phyloP scores from a whole-genome alignment of 2,888 invertebrate genomes.

The Achlya flavicornis region DNA sequence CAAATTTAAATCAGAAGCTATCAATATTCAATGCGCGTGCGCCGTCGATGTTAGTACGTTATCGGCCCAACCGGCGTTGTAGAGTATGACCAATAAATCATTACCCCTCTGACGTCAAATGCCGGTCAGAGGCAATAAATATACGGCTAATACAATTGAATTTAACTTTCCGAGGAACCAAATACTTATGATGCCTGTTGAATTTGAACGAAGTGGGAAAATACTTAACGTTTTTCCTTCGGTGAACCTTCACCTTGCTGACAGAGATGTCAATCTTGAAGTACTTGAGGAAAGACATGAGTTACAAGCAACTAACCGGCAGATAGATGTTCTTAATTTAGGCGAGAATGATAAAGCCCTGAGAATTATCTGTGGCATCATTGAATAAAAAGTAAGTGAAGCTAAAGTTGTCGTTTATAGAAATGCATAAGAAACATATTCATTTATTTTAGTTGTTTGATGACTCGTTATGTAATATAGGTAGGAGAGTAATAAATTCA shows the following conservation, averaged over 20 bases:
- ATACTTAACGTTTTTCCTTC: not conserved
- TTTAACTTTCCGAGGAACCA: not conserved
- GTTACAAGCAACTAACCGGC: not conserved
- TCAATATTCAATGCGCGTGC: slow-evolving; percentile 11
- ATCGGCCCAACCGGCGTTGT: slow-evolving; percentile 1
- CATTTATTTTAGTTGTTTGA: too few relatives aligned
- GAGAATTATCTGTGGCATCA: not conserved
- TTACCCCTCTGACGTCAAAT: not conserved
- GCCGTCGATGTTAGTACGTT: not conserved
- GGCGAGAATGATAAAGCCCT: not conserved
- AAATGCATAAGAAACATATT: too few relatives aligned
- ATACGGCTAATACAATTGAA: not conserved
- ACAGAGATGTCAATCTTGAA: not conserved
- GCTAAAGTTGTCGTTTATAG: not conserved
- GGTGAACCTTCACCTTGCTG: slow-evolving; percentile 2
- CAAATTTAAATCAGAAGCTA: not conserved
- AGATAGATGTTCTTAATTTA: not conserved
- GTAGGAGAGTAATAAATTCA: not conserved
- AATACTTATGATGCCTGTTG: not conserved
- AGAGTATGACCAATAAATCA: not conserved
- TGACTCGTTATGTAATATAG: not conserved
- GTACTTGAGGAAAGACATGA: not conserved
- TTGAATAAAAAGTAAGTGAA: not conserved
- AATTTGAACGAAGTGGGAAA: slow-evolving; percentile 1
- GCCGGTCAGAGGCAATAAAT: not conserved